Evolutionary conservation across 2,888 invertebrate genomes (phyloP).

Genomic region (Pseudococcus jackbeardsleyi): DNA sequence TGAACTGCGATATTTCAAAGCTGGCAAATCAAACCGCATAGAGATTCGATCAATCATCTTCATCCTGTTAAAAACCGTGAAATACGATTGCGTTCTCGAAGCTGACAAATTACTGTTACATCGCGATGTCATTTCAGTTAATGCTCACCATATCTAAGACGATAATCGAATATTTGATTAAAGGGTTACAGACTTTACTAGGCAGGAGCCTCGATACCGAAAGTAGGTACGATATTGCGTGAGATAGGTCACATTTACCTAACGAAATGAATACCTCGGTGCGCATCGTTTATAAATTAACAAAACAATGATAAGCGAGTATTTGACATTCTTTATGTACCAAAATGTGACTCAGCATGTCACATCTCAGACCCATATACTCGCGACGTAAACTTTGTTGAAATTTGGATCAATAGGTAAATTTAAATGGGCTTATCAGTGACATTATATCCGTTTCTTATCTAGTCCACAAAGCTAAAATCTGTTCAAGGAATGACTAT

Average conservation of each 20-base stretch:
- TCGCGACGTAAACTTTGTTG: background rate
- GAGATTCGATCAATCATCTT: constrained; percentile 35
- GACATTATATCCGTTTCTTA: background rate
- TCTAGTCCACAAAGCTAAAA: background rate
- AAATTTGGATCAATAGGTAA: constrained; percentile 13
- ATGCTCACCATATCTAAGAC: constrained; percentile 41
- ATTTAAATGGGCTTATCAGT: background rate
- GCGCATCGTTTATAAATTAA: background rate
- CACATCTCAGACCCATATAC: background rate
- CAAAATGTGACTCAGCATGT: constrained; percentile 6
- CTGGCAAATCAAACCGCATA: constrained; percentile 40
- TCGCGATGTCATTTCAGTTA: constrained; percentile 34
- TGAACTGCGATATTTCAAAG: constrained; percentile 52
- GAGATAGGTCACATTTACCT: constrained; percentile 34
- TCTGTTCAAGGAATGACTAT: background rate
- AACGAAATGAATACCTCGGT: background rate
- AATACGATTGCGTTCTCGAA: background rate
- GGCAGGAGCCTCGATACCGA: background rate
- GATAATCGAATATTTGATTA: constrained; percentile 25
- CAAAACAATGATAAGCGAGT: constrained; percentile 12
- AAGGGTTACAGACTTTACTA: background rate
- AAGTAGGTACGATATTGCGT: constrained; percentile 14
- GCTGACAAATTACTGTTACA: constrained; percentile 49
- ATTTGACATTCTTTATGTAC: constrained; percentile 2
- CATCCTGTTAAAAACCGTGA: constrained; percentile 3